phyloP scores from a whole-genome alignment of 2,888 invertebrate genomes.

The Leuctra nigra region DNA sequence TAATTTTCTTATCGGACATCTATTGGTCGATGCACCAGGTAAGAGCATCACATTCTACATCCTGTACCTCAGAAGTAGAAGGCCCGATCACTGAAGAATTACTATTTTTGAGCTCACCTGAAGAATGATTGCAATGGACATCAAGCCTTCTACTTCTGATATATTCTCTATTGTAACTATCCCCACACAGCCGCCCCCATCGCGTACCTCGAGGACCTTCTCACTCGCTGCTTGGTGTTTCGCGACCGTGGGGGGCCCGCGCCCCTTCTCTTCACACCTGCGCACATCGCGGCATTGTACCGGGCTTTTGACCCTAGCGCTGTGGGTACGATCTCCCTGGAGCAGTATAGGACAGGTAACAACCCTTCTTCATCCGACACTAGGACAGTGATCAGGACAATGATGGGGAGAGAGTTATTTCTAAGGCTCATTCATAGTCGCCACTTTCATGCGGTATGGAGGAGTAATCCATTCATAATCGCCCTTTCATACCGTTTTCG shows the following conservation, averaged over 20 bases:
- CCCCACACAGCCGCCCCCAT: slow-evolving; percentile 38
- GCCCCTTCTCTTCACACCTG: slow-evolving; percentile 39
- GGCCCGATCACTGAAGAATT: too few species aligned
- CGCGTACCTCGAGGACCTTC: slow-evolving; percentile 40
- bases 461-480: too few species aligned
- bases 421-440: background rate
- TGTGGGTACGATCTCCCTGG: background rate
- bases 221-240: slow-evolving; percentile 43
- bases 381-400: background rate
- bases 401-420: background rate
- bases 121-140: too few species aligned
- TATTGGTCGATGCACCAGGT: slow-evolving; percentile 39
- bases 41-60: slow-evolving; percentile 31
- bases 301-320: slow-evolving; percentile 17
- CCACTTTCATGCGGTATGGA: too few species aligned
- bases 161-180: too few species aligned
- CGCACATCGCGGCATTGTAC: slow-evolving; percentile 20
- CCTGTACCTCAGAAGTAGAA: too few species aligned
- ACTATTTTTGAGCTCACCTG: too few species aligned
- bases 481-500: too few species aligned
- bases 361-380: too few species aligned
- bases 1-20: slow-evolving; percentile 42
- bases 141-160: too few species aligned
- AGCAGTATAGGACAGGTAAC: slow-evolving; percentile 19
- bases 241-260: slow-evolving; percentile 41